Base-by-base conservation (phyloP, 2,888 invertebrate genomes). In the Drosophila rubida region DNA sequence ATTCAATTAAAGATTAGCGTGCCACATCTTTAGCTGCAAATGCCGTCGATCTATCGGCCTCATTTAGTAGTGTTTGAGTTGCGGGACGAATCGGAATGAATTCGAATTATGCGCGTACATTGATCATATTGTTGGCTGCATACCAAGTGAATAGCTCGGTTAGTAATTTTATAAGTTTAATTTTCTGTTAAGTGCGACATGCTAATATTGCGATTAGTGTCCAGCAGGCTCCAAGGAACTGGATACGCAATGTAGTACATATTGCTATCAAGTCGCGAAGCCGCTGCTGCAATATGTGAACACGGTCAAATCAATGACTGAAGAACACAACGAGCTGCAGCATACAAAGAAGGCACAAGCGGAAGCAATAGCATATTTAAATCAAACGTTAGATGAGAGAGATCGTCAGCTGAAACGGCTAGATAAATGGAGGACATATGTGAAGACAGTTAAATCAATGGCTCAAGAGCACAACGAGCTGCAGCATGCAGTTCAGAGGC, bases 241-340 rank as follows among this genome's bases (percentile, higher is more conserved):
- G 27, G 27, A 27, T 8, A 5, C 2, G 1, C 27, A 27, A 27
- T 27, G 27, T 5, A 27, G 27, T 27, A 7, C 27, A 5, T 27
- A 27, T 27, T 27, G 27, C 11, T 50, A 19, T 35, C 23, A 59
- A 25, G 53, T 59, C 16, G 60, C 46, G 1, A 61, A 46, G 27
- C 57, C 45, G 1, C 57, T 61, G 9, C 23, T 61, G 2, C 14
- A 27, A 27, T 16, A 30, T 14, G 22, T 14, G n/a, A 6, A 22
- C 1, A 39, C 45, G 11, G 5, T 23, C 0, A 11, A 9, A 9
- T n/a, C 14, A 5, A 53, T 51, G 14, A 44, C 39, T 9, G 6
- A 23, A 11, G 44, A 61, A 16, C 54, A 44, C 3, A 6, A 11
- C 7, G 30, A 39, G 3, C 0, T 61, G 2, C 37, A 46, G 16